These are phyloP conservation scores for Hymenopus coronatus DNA, from an alignment of 2,888 invertebrate genomes.

Conservation along the genomic window DNA sequence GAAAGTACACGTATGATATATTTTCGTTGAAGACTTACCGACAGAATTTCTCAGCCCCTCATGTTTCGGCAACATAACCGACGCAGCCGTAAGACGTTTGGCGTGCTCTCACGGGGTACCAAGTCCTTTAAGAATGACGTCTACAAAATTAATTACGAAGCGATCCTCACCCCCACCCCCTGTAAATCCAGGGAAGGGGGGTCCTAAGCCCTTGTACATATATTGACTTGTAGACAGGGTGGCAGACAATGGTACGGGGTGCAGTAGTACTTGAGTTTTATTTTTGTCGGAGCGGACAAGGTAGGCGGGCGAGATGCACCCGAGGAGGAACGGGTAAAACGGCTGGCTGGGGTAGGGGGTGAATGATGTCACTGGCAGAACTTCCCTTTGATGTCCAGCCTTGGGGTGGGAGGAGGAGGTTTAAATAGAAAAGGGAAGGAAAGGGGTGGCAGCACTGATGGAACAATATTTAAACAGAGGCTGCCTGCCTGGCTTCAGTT, in stretches of 20 bases:
- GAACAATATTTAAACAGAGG: constrained; percentile 30
- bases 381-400: constrained; percentile 34
- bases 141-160: not conserved
- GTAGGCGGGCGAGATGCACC: constrained; percentile 23
- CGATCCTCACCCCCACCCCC: not conserved
- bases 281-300: constrained; percentile 1
- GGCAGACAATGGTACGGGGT: not conserved
- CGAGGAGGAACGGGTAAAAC: constrained; percentile 16
- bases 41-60: not conserved
- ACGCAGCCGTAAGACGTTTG: not conserved
- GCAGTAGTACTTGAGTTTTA: not conserved
- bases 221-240: not conserved
- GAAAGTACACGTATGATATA: no score
- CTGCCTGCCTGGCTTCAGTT: constrained; percentile 17
- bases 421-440: constrained; percentile 30
- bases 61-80: not conserved
- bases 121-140: not conserved
- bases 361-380: constrained; percentile 33
- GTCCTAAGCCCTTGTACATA: not conserved
- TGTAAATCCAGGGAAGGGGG: not conserved
- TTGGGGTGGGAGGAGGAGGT: constrained; percentile 26
- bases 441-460: constrained; percentile 16
- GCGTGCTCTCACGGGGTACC: not conserved
- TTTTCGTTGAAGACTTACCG: no score
- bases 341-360: not conserved